phyloP scores from a whole-genome alignment of 1,140 invertebrate species.

The Palaemon carinicauda region DNA sequence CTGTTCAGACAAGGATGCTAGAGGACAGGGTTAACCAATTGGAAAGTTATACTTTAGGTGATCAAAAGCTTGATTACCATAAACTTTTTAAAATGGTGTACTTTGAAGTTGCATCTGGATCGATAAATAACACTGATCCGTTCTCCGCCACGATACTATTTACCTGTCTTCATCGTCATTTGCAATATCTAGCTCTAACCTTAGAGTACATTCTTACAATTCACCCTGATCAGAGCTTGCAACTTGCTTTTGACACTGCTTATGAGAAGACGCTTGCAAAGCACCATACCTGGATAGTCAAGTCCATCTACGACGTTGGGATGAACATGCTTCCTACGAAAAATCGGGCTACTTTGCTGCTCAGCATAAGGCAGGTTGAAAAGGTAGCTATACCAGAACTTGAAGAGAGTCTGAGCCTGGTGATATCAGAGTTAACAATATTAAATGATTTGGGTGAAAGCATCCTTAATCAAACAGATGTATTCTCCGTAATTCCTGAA shows the following conservation, averaged over 20 bases:
- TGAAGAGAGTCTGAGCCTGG: not conserved
- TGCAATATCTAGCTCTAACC: constrained; percentile 14
- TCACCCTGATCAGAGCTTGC: not conserved
- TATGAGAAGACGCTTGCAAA: not conserved
- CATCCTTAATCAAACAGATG: not conserved
- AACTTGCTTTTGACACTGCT: not conserved
- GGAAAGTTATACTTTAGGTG: not conserved
- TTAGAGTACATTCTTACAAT: not conserved
- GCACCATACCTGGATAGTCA: constrained; percentile 28
- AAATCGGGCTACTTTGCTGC: not conserved
- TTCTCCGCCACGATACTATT: constrained; percentile 27
- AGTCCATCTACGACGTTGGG: constrained; percentile 14
- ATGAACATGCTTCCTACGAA: constrained; percentile 14
- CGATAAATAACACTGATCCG: not conserved
- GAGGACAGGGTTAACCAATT: not conserved
- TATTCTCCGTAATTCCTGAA: not conserved
- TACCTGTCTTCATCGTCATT: constrained; percentile 38
- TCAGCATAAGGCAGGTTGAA: not conserved
- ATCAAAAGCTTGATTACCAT: not conserved
- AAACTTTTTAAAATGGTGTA: constrained; percentile 15
- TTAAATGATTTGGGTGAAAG: not conserved
- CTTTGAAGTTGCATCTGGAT: constrained; percentile 1
- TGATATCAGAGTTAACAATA: not conserved
- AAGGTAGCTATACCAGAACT: not conserved
- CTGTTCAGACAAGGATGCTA: constrained; percentile 19